phyloP scores from a whole-genome alignment of 2,888 invertebrate species.

The Neria commutata region DNA sequence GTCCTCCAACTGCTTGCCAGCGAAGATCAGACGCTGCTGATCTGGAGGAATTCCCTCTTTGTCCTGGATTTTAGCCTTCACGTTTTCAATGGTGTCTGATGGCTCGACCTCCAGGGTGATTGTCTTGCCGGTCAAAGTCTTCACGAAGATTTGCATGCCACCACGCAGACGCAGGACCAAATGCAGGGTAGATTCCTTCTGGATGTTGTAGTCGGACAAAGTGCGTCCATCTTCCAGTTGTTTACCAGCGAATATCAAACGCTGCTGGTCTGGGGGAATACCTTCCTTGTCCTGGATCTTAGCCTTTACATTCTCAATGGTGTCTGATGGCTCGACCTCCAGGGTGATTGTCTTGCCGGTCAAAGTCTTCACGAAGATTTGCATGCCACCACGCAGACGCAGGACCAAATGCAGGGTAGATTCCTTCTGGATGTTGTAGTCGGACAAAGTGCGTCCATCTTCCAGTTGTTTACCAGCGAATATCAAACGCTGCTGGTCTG shows the following conservation, averaged over 20 bases:
- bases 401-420: not conserved
- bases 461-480: not conserved
- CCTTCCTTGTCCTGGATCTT: conserved; percentile 1
- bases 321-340: not conserved
- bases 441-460: not conserved
- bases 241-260: conserved; percentile 1
- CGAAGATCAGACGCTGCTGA: conserved; percentile 46
- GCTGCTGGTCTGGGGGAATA: conserved; percentile 2
- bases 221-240: not conserved
- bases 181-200: not conserved
- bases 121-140: not conserved
- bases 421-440: conserved; percentile 1
- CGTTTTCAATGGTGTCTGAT: conserved; percentile 1
- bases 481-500: conserved; percentile 2
- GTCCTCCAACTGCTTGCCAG: conserved; percentile 43
- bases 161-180: conserved; percentile 1
- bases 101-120: not conserved
- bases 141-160: conserved; percentile 4
- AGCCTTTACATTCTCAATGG: not conserved
- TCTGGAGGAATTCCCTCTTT: conserved; percentile 48
- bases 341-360: not conserved
- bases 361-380: not conserved
- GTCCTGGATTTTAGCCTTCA: conserved; percentile 35
- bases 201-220: conserved; percentile 3
- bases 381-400: conserved; percentile 1